Evolutionary conservation across 2,113 vertebrate species (phyloP).

Genomic region (Mohoua ochrocephala): DNA sequence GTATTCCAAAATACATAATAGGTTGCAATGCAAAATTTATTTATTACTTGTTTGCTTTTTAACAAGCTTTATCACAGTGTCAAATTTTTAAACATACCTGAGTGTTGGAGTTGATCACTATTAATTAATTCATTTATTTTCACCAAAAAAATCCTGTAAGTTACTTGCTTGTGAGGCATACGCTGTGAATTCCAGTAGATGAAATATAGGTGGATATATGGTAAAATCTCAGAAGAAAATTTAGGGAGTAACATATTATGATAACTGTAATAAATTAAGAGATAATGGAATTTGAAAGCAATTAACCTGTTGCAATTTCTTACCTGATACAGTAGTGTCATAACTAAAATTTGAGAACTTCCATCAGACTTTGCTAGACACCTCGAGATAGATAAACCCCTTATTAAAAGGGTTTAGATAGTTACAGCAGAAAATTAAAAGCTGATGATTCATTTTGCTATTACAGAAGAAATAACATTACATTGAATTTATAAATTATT

Average conservation of each 20-base stretch:
- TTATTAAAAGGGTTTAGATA: constrained; percentile 1
- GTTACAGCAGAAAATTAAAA: constrained; percentile 11
- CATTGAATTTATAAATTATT: constrained; percentile 49
- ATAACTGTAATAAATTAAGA: not conserved
- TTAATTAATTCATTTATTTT: not conserved
- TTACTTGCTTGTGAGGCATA: not conserved
- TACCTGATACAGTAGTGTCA: not conserved
- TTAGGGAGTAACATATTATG: not conserved
- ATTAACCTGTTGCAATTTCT: not conserved
- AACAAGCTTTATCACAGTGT: not conserved
- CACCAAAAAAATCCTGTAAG: not conserved
- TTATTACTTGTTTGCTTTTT: not conserved
- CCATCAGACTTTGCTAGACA: not conserved
- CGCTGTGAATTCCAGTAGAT: not conserved
- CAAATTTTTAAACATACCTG: not conserved
- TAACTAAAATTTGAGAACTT: not conserved
- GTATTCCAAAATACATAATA: not conserved
- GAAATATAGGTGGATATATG: not conserved
- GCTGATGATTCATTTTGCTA: constrained; percentile 23
- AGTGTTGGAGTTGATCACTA: not conserved
- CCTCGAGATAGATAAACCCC: not conserved
- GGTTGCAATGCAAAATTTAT: not conserved
- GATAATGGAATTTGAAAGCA: not conserved
- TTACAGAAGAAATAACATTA: constrained; percentile 50
- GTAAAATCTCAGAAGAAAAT: not conserved